Conservation (phyloP, 2,113 vertebrate genomes). For the Aplodontia rufa region DNA sequence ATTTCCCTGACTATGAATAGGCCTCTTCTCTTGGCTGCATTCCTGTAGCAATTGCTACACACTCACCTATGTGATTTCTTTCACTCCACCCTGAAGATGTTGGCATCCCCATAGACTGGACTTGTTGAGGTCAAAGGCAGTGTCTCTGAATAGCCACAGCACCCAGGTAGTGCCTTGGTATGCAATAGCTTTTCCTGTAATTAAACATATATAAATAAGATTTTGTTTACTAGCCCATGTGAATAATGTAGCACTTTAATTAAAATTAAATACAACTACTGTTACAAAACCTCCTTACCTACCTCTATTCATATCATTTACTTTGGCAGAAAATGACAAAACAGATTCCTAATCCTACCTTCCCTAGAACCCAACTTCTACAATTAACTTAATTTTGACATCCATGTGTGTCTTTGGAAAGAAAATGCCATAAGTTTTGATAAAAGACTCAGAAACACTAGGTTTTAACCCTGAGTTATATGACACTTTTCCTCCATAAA, state of each 20-base stretch:
- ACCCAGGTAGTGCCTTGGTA: background rate
- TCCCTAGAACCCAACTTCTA: background rate
- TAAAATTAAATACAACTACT: background rate
- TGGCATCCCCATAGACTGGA: background rate
- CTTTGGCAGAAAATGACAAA: background rate
- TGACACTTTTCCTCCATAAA: background rate
- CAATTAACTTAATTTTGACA: background rate
- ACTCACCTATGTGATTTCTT: background rate
- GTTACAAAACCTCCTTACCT: background rate
- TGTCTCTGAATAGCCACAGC: background rate
- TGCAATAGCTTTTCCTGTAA: background rate
- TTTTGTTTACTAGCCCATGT: background rate
- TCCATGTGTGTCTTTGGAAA: background rate
- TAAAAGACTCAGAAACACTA: background rate
- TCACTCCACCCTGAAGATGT: background rate
- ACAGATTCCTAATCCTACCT: background rate
- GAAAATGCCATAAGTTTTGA: background rate
- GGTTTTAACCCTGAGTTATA: background rate
- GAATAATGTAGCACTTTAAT: background rate
- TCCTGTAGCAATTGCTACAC: background rate
- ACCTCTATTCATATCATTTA: background rate
- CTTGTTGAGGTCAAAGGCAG: background rate
- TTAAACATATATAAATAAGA: background rate
- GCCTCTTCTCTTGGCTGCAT: background rate
- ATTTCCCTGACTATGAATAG: background rate